Conservation (phyloP, 2,797 vertebrate genomes). For the Pseudopleuronectes americanus region DNA sequence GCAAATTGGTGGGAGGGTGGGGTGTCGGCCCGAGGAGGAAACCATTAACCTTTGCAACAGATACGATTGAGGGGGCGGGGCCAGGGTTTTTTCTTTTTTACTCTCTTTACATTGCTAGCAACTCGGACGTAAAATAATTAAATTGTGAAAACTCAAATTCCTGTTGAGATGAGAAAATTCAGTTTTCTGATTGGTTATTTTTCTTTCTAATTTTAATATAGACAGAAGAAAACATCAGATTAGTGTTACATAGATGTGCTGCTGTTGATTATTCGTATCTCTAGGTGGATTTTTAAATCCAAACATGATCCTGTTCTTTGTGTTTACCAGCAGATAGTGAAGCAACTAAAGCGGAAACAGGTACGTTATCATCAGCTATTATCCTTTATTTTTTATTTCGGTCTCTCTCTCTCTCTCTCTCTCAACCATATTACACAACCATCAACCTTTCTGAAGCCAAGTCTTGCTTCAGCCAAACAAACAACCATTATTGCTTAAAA, state of each 20-base stretch:
- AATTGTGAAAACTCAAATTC: background rate
- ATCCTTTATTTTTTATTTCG: background rate
- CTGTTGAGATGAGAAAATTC: background rate
- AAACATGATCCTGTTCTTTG: slow-evolving; percentile 15
- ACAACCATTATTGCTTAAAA: background rate
- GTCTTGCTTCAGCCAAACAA: slow-evolving; percentile 12
- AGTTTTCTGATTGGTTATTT: background rate
- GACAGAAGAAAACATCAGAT: background rate
- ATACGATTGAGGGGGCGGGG: too few relatives aligned
- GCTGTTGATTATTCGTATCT: background rate
- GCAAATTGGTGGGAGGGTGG: too few relatives aligned
- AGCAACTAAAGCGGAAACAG: fast-evolving
- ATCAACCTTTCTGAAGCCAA: background rate
- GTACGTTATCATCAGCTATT: slow-evolving; percentile 14
- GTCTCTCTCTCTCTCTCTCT: background rate
- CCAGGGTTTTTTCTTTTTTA: too few relatives aligned
- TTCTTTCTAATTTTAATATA: background rate
- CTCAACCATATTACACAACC: background rate
- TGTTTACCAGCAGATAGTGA: slow-evolving; percentile 16
- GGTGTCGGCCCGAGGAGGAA: too few relatives aligned
- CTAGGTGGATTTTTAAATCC: background rate
- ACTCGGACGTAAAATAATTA: background rate
- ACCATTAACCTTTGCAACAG: too few relatives aligned
- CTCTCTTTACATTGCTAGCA: background rate
- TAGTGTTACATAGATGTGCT: background rate